Evolutionary conservation across 2,888 invertebrate genomes (phyloP).

Genomic region (Selenia dentaria): DNA sequence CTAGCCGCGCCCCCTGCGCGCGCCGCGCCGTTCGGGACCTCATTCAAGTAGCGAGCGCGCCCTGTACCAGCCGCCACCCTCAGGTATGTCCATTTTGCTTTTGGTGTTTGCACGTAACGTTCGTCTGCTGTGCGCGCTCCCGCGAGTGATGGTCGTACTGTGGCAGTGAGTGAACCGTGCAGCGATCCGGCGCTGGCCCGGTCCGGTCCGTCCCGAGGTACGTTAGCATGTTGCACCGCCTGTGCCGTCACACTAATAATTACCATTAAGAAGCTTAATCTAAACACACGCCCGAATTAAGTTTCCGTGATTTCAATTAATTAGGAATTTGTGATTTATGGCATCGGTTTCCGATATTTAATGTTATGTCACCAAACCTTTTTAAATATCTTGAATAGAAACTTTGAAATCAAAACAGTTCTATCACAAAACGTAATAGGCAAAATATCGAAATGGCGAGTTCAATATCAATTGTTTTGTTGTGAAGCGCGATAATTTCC

Average conservation of each 20-base stretch:
- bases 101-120: slow-evolving; percentile 76
- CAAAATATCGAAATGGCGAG: no score
- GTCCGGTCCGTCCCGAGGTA: slow-evolving; percentile 49
- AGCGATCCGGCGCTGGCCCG: slow-evolving; percentile 32
- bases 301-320: slow-evolving; percentile 40
- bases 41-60: slow-evolving; percentile 83
- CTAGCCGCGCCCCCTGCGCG: slow-evolving; percentile 87
- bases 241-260: slow-evolving; percentile 36
- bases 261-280: slow-evolving; percentile 44
- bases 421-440: no score
- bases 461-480: no score
- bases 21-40: slow-evolving; percentile 81
- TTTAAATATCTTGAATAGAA: no score
- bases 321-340: slow-evolving; percentile 18
- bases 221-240: slow-evolving; percentile 67
- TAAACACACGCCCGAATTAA: slow-evolving; percentile 37
- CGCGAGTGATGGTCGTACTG: slow-evolving; percentile 78
- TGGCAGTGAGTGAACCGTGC: slow-evolving; percentile 70
- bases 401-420: no score
- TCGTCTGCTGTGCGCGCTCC: slow-evolving; percentile 63
- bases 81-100: slow-evolving; percentile 83
- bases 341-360: slow-evolving; percentile 8
- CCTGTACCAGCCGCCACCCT: slow-evolving; percentile 80
- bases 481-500: no score
- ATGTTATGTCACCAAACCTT: no score